phyloP scores from a whole-genome alignment of 2,888 invertebrate species.

The Campaea margaritaria region DNA sequence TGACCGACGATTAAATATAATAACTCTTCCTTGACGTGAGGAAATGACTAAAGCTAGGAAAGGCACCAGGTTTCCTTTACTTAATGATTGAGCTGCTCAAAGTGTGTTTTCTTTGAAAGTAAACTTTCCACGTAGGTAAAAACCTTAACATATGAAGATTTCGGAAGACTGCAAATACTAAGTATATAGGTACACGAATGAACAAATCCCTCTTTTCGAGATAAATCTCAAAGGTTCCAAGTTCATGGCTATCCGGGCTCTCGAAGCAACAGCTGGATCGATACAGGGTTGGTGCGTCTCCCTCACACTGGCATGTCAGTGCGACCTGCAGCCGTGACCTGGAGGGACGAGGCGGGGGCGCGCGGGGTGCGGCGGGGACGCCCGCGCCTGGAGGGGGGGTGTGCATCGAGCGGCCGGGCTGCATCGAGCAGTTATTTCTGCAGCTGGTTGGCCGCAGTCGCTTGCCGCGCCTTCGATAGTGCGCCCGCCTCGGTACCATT shows the following conservation, averaged over 20 bases:
- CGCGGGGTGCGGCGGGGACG: slow-evolving; percentile 36
- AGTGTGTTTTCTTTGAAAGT: not conserved
- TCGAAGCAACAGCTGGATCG: slow-evolving; percentile 79
- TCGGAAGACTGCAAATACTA: not conserved
- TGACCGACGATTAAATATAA: slow-evolving; percentile 24
- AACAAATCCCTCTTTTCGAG: slow-evolving; percentile 29
- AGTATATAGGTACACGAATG: not conserved
- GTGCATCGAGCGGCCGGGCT: slow-evolving; percentile 81
- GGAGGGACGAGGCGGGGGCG: slow-evolving; percentile 53
- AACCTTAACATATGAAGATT: not conserved
- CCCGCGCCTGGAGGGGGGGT: slow-evolving; percentile 50
- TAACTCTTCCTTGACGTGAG: not conserved
- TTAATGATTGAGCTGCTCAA: not conserved
- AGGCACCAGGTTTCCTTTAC: not conserved
- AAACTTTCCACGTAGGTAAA: not conserved
- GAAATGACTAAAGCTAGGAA: not conserved
- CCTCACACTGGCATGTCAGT: slow-evolving; percentile 60
- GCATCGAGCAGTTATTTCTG: slow-evolving; percentile 83
- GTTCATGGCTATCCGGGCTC: slow-evolving; percentile 63
- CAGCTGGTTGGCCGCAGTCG: slow-evolving; percentile 75
- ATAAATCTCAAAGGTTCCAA: slow-evolving; percentile 43
- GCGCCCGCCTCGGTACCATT: slow-evolving; percentile 64
- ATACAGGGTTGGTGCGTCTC: slow-evolving; percentile 63
- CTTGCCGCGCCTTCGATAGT: slow-evolving; percentile 71
- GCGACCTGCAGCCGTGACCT: slow-evolving; percentile 80